Base-by-base conservation (phyloP, 2,888 invertebrate species). In the Shargacucullia verbasci region DNA sequence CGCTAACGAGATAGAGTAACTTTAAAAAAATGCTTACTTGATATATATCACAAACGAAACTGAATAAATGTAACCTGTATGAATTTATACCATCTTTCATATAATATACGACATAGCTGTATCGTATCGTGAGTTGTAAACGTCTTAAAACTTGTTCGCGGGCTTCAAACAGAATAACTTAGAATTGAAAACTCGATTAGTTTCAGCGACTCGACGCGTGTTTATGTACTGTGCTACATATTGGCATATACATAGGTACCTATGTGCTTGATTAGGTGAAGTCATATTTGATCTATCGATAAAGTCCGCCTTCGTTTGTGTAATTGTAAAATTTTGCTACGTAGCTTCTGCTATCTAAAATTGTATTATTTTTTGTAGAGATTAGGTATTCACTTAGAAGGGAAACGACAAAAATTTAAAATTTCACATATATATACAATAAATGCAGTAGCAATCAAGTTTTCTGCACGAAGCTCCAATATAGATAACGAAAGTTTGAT, bases 111-210 rank as follows among this genome's bases (percentile, higher is more conserved):
- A 9, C 8, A 29, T 29, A 29, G 3, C 39, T 38, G 25, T 13
- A 55, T 59, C 58, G 60, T 35, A 14, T 72, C 79, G 80, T 67
- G 11, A 5, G 9, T 2, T 71, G 58, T 82, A 84, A 87, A 81
- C 15, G 63, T 47, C 49, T 55, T 44, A 37, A 70, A 84, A 86
- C 78, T 85, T 82, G 48, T 78, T 80, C 81, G 71, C 68, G 66
- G 74, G 73, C 81, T 82, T 84, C 85, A 87, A 88, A 86, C 85
- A 86, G 89, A 89, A 89, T 89, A 90, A 90, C 87, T 90, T 88
- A 82, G 83, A 85, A 82, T 82, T 81, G 86, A 84, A 84, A 90
- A 91, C 89, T 91, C 85, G 87, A 90, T 91, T 90, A 89, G 88
- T 85, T 83, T 86, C 85, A 77, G 67, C 78, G 77, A 81, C 79